Evolutionary conservation across 2,113 vertebrate species (phyloP), one percentile per base, ranked within the genome.

Genomic region (Glaucidium brasilianum): DNA sequence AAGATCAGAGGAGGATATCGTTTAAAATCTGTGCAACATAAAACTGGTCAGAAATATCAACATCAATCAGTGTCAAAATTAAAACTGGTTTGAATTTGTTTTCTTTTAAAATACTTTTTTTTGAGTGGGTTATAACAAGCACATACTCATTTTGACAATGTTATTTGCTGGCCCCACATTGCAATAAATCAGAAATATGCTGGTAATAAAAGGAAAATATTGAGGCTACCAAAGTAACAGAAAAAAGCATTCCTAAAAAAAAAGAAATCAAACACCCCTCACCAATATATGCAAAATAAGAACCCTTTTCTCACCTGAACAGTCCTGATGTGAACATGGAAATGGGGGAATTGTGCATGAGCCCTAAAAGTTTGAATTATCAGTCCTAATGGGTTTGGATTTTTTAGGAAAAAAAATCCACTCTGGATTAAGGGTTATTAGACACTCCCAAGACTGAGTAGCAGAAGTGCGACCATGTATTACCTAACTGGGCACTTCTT

Each of bases 1-100:
- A 62, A 82, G 95, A 96, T 94, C 95, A 84, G 96, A 98, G 96
- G 74, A 91, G 74, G 95, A 91, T 56, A 86, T 93, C 35, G 37
- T 79, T 97, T 95, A 95, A 95, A 96, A 96, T 91, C 67, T 93
- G 66, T 95, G 26, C 74, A 69, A 93, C 93, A 92, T 83, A 89
- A 94, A 91, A 82, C 69, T 82, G 91, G 95, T 92, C 96, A 96
- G 87, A 96, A 96, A 85, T 89, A 74, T 91, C 93, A 79, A 62
- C 78, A 56, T 79, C 96, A 89, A 83, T 93, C 95, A 90, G 73
- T 75, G 94, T 73, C 92, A 95, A 79, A 94, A 96, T 73, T 85
- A 96, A 91, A 84, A 78, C 75, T 71, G 32, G 75, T 32, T 95
- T 17, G 82, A 86, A 87, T 53, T 89, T 60, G 47, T 96, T 96